These are phyloP conservation scores for Anser cygnoides DNA, from an alignment of 2,113 vertebrate species.

Conservation along the genomic window DNA sequence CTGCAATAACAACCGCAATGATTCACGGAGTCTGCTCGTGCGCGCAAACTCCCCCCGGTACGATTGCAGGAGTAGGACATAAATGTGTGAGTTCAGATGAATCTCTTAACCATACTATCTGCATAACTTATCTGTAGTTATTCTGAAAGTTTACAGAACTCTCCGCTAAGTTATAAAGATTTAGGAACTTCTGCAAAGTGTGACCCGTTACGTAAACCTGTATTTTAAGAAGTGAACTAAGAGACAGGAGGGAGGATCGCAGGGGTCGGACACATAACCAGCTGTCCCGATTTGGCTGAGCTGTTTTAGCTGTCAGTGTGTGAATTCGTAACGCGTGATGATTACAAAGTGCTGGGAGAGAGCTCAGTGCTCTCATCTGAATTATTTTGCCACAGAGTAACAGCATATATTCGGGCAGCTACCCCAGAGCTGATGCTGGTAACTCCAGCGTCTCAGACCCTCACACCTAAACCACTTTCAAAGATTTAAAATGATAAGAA, in stretches of 20 bases:
- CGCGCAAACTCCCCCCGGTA: not conserved
- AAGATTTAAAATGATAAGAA: slow-evolving; percentile 29
- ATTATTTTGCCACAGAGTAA: not conserved
- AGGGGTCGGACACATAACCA: slow-evolving; percentile 62
- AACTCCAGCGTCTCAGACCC: not conserved
- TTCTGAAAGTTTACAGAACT: not conserved
- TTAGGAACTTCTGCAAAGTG: not conserved
- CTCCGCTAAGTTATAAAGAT: not conserved
- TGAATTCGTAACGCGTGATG: slow-evolving; percentile 58
- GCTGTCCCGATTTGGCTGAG: slow-evolving; percentile 59
- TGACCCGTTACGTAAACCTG: slow-evolving; percentile 53
- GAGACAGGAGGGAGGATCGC: slow-evolving; percentile 63
- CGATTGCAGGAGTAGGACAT: not conserved
- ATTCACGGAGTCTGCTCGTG: not conserved
- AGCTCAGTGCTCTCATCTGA: not conserved
- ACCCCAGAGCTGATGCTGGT: not conserved
- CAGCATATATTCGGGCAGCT: not conserved
- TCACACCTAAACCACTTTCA: not conserved
- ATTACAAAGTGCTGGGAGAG: not conserved
- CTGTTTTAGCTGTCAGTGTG: slow-evolving; percentile 63
- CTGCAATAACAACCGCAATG: not conserved
- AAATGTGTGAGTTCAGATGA: not conserved
- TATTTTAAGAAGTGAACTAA: slow-evolving; percentile 60
- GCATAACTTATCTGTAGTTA: not conserved
- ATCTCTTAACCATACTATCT: not conserved